These are phyloP conservation scores for Ormyrus pomaceus DNA, from an alignment of 2,888 invertebrate species.

Conservation along the genomic window DNA sequence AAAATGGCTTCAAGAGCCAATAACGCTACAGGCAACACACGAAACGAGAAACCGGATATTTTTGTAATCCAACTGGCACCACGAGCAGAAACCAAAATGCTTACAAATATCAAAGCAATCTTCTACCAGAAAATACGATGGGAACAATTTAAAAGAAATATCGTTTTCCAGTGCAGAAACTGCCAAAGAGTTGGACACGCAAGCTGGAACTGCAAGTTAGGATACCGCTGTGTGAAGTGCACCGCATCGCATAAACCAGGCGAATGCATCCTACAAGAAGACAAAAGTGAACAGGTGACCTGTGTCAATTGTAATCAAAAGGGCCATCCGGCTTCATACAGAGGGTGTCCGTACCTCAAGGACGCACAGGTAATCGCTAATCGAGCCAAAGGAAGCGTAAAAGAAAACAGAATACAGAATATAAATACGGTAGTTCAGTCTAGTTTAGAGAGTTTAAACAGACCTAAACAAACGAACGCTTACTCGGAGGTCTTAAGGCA, in stretches of 20 bases:
- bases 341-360: neutral
- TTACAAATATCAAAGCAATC: neutral
- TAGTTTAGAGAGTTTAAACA: too few species aligned
- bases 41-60: neutral
- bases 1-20: neutral
- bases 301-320: neutral
- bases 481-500: too few species aligned
- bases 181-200: slow-evolving; percentile 11
- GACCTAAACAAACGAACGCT: too few species aligned
- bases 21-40: neutral
- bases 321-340: neutral
- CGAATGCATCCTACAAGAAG: neutral
- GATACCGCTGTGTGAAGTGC: slow-evolving; percentile 11
- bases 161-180: neutral
- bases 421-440: too few species aligned
- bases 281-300: neutral
- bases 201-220: neutral
- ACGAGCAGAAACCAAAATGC: neutral
- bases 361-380: too few species aligned
- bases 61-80: neutral
- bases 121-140: neutral
- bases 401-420: too few species aligned
- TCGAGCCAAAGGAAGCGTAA: too few species aligned
- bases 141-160: neutral
- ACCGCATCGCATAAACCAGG: neutral